Evolutionary conservation across 2,113 vertebrate genomes (phyloP).

Genomic region (Oncorhynchus masou): DNA sequence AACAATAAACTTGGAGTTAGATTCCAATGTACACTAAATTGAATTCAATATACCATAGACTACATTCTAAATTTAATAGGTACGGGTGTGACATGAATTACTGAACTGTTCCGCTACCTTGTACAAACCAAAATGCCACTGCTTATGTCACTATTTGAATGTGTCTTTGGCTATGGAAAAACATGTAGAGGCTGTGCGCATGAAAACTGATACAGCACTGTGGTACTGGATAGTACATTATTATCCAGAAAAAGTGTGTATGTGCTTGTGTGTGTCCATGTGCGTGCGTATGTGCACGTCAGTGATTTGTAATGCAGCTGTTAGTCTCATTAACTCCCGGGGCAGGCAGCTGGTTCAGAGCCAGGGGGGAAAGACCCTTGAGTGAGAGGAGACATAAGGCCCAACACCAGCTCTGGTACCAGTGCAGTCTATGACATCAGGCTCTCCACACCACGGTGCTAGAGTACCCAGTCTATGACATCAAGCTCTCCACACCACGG

Average conservation of each 20-base stretch:
- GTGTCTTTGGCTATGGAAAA: background rate
- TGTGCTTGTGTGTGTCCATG: slow-evolving; percentile 5
- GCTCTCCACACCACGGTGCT: no score
- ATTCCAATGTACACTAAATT: no score
- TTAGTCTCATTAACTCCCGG: slow-evolving; percentile 24
- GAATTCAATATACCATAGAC: no score
- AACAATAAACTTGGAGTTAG: no score
- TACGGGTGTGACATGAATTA: background rate
- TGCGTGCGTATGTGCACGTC: slow-evolving; percentile 4
- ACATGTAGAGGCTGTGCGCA: background rate
- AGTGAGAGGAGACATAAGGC: background rate
- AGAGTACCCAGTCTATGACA: no score
- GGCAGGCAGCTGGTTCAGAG: slow-evolving; percentile 24
- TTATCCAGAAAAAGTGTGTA: background rate
- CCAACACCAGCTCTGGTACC: background rate
- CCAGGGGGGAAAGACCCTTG: slow-evolving; percentile 5
- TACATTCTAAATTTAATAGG: no score
- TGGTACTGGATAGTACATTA: background rate
- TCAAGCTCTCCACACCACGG: no score
- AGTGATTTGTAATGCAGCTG: slow-evolving; percentile 32
- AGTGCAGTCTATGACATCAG: background rate
- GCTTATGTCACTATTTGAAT: background rate
- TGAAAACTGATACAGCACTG: background rate
- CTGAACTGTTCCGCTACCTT: background rate
- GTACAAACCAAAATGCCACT: background rate